Evolutionary conservation across 2,888 invertebrate genomes (phyloP), one percentile per base, ranked within the genome.

Genomic region (Sinotaia quadrata): DNA sequence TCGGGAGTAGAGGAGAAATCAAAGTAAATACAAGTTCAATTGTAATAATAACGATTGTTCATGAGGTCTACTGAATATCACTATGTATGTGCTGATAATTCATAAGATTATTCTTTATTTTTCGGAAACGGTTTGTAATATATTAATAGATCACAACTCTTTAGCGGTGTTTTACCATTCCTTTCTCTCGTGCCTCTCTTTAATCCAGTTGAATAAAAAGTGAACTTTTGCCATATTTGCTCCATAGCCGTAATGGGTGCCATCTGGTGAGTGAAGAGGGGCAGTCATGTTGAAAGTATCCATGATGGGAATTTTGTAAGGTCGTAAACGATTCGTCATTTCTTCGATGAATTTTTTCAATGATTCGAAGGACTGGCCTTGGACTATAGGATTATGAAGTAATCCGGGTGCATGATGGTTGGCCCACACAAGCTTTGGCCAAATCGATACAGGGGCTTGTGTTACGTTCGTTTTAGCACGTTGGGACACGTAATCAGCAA

Each of bases 171-270:
- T n/a, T 61, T 47, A 65, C 63, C 63, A 65, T n/a, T 65, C 33
- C 7, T n/a, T 21, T 7, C 44, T 41, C 8, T 41, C 41, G 21
- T 56, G 52, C 21, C 54, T n/a, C 54, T 67, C 67, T 34, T 36
- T 36, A 5, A 67, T 44, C 58, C 59, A 67, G 59, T 59, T 51
- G 8, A 67, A 33, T 5, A 59, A 34, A 27, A 67, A 36, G 8
- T 67, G 67, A 27, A 59, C 67, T 49, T 67, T 67, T 18, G 57
- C 57, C 27, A 34, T 33, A 41, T 67, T 67, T 7, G 33, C 67
- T 0, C 67, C 67, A 5, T 58, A 58, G 12, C 67, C 67, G 21
- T 67, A 67, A n/a, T 67, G 67, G 12, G 67, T 67, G 15, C 67
- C 67, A 31, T 67, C 67, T 21, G 59, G 59, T 2, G 59, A 37